phyloP scores from a whole-genome alignment of 2,797 vertebrate species.

The Adelosebastes latens region DNA sequence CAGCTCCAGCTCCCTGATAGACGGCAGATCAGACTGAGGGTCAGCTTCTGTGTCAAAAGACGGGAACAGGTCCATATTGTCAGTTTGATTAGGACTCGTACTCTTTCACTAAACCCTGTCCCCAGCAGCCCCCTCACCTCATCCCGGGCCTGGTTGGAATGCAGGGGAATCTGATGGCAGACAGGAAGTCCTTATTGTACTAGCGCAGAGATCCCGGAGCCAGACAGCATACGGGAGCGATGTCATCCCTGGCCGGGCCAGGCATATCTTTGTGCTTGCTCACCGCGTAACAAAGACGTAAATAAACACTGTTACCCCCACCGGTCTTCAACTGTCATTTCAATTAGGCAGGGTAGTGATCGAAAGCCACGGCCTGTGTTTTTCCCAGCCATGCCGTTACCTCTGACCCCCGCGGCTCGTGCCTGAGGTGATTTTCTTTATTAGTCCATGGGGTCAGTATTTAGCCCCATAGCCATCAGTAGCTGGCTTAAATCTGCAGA shows the following conservation, averaged over 20 bases:
- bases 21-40: slow-evolving; percentile 12
- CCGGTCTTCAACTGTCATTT: slow-evolving; percentile 88
- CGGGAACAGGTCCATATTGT: slow-evolving; percentile 43
- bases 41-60: slow-evolving; percentile 38
- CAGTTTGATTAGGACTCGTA: slow-evolving; percentile 60
- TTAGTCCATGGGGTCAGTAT: slow-evolving; percentile 78
- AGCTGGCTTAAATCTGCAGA: slow-evolving; percentile 81
- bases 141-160: slow-evolving; percentile 68
- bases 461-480: slow-evolving; percentile 76
- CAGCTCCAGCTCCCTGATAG: slow-evolving; percentile 23
- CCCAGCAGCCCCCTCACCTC: slow-evolving; percentile 56
- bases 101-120: slow-evolving; percentile 65
- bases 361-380: slow-evolving; percentile 58
- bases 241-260: slow-evolving; percentile 82
- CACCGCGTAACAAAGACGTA: slow-evolving; percentile 89
- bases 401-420: slow-evolving; percentile 78
- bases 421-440: slow-evolving; percentile 83
- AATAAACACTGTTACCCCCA: slow-evolving; percentile 87
- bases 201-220: slow-evolving; percentile 84
- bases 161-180: slow-evolving; percentile 74
- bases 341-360: slow-evolving; percentile 85
- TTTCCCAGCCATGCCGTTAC: slow-evolving; percentile 81
- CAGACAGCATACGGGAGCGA: slow-evolving; percentile 87
- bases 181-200: slow-evolving; percentile 85
- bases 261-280: slow-evolving; percentile 89